phyloP scores from a whole-genome alignment of 2,113 vertebrate genomes.

The Apistogramma diplotaenia region DNA sequence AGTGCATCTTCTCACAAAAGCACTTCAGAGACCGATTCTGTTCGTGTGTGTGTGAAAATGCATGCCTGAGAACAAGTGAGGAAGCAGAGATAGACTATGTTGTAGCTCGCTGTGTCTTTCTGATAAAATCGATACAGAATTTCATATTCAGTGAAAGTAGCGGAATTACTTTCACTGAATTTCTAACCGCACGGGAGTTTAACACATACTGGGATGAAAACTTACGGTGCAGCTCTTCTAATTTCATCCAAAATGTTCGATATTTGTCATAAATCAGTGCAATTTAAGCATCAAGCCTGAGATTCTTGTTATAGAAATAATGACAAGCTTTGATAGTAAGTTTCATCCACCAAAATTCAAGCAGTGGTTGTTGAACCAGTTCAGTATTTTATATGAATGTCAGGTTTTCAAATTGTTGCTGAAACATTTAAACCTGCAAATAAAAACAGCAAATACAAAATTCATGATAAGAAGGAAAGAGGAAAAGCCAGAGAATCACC shows the following conservation, averaged over 20 bases:
- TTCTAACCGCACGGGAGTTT: not conserved
- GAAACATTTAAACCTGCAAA: not conserved
- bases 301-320: not conserved
- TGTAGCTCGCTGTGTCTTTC: not conserved
- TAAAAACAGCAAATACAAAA: not conserved
- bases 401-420: not conserved
- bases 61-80: not conserved
- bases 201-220: not conserved
- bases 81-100: not conserved
- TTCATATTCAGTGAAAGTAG: not conserved
- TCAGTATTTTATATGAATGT: not conserved
- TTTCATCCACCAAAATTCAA: not conserved
- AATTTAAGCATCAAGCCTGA: not conserved
- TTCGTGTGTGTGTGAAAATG: not conserved
- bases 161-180: not conserved
- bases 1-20: slow-evolving; percentile 40
- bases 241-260: not conserved
- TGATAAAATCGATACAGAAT: not conserved
- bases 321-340: too few species aligned
- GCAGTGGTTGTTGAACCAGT: not conserved
- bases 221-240: not conserved
- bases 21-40: slow-evolving; percentile 41
- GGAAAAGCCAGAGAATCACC: too few species aligned
- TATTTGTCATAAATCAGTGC: not conserved
- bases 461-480: not conserved